phyloP scores from a whole-genome alignment of 2,797 vertebrate genomes.

The Huso huso region DNA sequence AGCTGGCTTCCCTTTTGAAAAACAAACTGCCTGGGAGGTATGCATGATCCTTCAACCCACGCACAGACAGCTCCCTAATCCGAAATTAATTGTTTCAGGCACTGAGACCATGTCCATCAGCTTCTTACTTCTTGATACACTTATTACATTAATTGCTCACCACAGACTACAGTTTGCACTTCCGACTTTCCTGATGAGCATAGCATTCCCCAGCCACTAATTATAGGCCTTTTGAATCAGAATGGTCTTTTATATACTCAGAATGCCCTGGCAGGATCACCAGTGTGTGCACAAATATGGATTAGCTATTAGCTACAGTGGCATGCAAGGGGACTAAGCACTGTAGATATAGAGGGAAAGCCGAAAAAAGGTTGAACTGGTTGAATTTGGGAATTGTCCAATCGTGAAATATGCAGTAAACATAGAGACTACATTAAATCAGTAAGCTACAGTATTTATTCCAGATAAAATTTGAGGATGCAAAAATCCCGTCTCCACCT shows the following conservation, averaged over 20 bases:
- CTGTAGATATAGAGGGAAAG: not conserved
- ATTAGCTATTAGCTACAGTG: too few species aligned
- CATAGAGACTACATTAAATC: too few species aligned
- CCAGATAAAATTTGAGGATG: too few species aligned
- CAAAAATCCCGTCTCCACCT: too few species aligned
- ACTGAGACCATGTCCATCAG: constrained; percentile 1
- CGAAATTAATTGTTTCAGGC: not conserved
- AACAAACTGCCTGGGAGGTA: not conserved
- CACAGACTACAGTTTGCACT: not conserved
- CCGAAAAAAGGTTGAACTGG: not conserved
- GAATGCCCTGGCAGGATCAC: constrained; percentile 6
- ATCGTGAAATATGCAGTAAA: too few species aligned
- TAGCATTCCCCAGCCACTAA: not conserved
- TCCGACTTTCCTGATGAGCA: not conserved
- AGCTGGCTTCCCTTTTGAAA: not conserved
- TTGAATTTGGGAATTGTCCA: too few species aligned
- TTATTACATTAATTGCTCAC: constrained; percentile 5
- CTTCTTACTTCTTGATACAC: not conserved
- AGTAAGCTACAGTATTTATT: too few species aligned
- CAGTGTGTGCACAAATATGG: not conserved
- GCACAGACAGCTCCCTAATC: constrained; percentile 1
- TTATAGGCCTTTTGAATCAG: constrained; percentile 4
- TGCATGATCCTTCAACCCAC: not conserved
- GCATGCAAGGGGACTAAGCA: not conserved
- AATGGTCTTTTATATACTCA: constrained; percentile 4